A percentile compares a stretch with the other conserved stretches of the same genome.
These are phyloP conservation scores for Leptinotarsa juncta DNA, from an alignment of 2,888 invertebrate genomes.

Conservation along the genomic window DNA sequence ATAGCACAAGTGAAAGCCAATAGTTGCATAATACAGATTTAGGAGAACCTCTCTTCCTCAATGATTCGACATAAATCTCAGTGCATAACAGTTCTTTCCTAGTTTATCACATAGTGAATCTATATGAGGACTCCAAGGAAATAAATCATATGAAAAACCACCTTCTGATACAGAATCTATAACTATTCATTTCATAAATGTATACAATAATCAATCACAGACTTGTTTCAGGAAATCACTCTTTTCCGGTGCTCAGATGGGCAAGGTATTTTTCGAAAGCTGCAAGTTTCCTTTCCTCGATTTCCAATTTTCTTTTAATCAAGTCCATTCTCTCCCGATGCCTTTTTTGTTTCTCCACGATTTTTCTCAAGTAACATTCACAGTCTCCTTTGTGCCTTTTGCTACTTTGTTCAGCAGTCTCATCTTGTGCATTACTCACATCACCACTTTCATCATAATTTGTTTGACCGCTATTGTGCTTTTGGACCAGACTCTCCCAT, in stretches of 20 bases:
- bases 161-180: no score
- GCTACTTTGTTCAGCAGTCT: background rate
- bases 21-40: no score
- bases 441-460: background rate
- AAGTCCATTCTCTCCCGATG: conserved; percentile 17
- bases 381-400: background rate
- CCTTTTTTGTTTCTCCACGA: background rate
- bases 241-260: background rate
- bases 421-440: background rate
- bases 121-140: no score
- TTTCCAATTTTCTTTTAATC: conserved; percentile 20
- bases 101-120: no score
- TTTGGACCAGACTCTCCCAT: background rate
- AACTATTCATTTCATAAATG: no score
- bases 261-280: conserved; percentile 12
- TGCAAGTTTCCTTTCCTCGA: conserved; percentile 15
- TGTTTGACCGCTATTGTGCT: background rate
- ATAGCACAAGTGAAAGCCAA: no score
- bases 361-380: background rate
- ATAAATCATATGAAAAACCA: no score
- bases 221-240: background rate
- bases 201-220: no score
- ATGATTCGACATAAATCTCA: no score
- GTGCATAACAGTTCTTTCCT: no score
- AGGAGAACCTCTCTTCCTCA: no score